Evolutionary conservation across 30 jellyfish, hydroid and myxozoan genomes (phyloP).

Genomic region (Chrysaora quinquecirrha): DNA sequence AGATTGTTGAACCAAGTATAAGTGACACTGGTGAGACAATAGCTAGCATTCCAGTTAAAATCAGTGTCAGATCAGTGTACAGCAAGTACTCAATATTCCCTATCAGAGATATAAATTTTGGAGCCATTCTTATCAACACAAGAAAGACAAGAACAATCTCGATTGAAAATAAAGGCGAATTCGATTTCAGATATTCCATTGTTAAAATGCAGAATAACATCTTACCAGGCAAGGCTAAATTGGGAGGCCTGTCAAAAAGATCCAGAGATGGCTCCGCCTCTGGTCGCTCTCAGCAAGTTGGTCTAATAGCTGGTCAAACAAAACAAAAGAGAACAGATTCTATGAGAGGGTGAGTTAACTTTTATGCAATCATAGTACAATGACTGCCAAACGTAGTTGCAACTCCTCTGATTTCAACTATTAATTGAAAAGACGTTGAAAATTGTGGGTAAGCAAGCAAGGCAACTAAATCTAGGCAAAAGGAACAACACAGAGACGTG

Average conservation of each 20-base stretch:
- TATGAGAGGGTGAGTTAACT: constrained; percentile 79
- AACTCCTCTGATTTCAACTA: no score
- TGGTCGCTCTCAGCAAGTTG: constrained; percentile 70
- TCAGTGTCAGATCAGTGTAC: constrained; percentile 90
- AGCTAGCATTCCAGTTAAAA: constrained; percentile 93
- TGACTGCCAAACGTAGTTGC: no score
- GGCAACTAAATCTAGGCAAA: no score
- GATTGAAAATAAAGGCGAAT: constrained; percentile 93
- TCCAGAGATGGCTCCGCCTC: constrained; percentile 92
- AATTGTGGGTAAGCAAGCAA: no score
- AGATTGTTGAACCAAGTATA: constrained; percentile 90
- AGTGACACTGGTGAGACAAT: constrained; percentile 95
- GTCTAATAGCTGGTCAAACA: constrained; percentile 41
- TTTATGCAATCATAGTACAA: no score
- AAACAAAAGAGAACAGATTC: constrained; percentile 88
- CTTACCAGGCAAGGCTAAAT: constrained; percentile 33
- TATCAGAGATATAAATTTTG: constrained; percentile 88
- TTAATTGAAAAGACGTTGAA: no score
- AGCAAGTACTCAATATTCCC: constrained; percentile 95
- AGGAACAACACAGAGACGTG: no score
- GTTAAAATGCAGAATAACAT: constrained; percentile 48
- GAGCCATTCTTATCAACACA: constrained; percentile 91
- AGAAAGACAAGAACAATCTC: constrained; percentile 84
- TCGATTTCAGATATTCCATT: constrained; percentile 85
- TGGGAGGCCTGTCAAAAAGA: constrained; percentile 22